Percentiles rank a stretch among this genome's conserved stretches.
Conservation (phyloP, 1,140 invertebrate species). For the Pteromalus puparum region DNA sequence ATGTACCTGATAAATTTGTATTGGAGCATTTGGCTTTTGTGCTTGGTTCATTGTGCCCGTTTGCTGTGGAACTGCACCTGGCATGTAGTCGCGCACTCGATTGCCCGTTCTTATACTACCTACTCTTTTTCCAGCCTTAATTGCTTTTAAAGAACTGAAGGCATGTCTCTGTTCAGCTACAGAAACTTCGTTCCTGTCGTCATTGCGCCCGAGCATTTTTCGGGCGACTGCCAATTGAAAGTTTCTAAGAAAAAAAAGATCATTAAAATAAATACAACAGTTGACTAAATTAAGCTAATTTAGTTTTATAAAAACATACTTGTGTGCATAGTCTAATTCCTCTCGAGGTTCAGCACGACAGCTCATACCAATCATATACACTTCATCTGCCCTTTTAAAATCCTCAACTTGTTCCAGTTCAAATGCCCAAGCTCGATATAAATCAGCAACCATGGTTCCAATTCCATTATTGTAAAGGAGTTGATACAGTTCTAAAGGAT, state of each 20-base stretch:
- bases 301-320: constrained; percentile 70
- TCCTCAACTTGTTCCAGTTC: constrained; percentile 85
- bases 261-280: constrained; percentile 38
- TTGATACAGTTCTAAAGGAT: constrained; percentile 86
- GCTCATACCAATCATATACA: constrained; percentile 83
- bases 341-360: constrained; percentile 84
- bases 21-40: constrained; percentile 63
- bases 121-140: constrained; percentile 77
- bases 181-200: constrained; percentile 76
- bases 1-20: constrained; percentile 70
- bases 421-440: constrained; percentile 89
- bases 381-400: constrained; percentile 84
- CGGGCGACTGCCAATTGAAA: constrained; percentile 79
- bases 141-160: constrained; percentile 81
- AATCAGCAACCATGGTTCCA: constrained; percentile 85
- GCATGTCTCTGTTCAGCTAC: constrained; percentile 83
- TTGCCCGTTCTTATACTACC: constrained; percentile 74
- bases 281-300: neutral
- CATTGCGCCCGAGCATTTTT: constrained; percentile 77
- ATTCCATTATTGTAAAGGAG: constrained; percentile 84
- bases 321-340: constrained; percentile 83
- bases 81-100: constrained; percentile 67
- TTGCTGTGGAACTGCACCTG: constrained; percentile 69
- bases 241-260: constrained; percentile 74
- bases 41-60: constrained; percentile 54